phyloP scores from a whole-genome alignment of 2,888 invertebrate species.

The Scaptomyza reducta region DNA sequence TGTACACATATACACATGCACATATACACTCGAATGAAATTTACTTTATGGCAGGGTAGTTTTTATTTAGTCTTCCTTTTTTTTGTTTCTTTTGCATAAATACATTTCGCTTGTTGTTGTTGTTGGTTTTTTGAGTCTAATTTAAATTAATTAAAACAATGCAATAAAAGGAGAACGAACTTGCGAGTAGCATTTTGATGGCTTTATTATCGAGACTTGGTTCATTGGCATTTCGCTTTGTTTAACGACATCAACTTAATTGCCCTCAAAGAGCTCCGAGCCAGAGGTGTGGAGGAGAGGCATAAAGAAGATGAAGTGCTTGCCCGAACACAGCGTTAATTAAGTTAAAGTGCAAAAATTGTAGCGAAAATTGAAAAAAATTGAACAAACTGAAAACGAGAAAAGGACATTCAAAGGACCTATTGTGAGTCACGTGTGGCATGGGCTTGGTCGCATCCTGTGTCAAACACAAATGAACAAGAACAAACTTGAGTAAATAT shows the following conservation, averaged over 20 bases:
- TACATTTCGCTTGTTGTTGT: not conserved
- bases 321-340: conserved; percentile 58
- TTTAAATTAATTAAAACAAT: conserved; percentile 77
- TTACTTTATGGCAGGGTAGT: conserved; percentile 34
- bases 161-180: conserved; percentile 67
- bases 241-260: conserved; percentile 74
- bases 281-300: too few species aligned
- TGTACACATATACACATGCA: conserved; percentile 16
- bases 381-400: not conserved
- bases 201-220: conserved; percentile 69
- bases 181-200: conserved; percentile 57
- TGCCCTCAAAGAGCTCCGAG: too few species aligned
- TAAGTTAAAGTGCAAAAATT: conserved; percentile 72
- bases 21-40: conserved; percentile 8
- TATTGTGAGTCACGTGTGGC: conserved; percentile 38
- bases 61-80: conserved; percentile 18
- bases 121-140: conserved; percentile 45
- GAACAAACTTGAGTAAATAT: conserved; percentile 69
- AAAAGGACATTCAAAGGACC: conserved; percentile 14
- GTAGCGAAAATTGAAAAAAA: conserved; percentile 21
- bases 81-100: conserved; percentile 25
- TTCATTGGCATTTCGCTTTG: conserved; percentile 69
- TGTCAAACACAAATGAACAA: conserved; percentile 10
- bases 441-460: conserved; percentile 33
- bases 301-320: conserved; percentile 19